Base-by-base conservation (phyloP, 1,140 invertebrate genomes). In the Meloidogyne chitwoodi region DNA sequence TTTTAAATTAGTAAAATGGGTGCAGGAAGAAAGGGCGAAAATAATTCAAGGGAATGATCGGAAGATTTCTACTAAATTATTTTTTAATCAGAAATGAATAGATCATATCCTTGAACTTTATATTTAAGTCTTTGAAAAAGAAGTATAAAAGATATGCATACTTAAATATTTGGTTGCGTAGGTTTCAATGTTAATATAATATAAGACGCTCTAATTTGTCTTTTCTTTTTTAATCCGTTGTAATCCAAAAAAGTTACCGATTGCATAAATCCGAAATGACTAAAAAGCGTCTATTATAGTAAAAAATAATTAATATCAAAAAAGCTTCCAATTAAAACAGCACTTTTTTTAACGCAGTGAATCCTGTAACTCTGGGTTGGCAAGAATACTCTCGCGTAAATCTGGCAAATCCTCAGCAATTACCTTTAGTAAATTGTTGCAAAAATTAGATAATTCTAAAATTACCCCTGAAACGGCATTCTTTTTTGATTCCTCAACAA, bases 351-450 rank as follows among this genome's bases (percentile, higher is more conserved):
- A 85, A 48, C 83, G 79, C 41, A 83, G 81, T 48, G 81, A 71
- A 67, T 85, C 68, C n/a, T 81, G 70, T n/a, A 83, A 34, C 27
- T 85, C 81, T 19, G 38, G 34, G 14, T 82, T 69, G 19, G 76
- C 83, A 56, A 82, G 68, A 26, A 79, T 56, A 41, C 79, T 82
- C 26, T 76, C 41, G n/a, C 38, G 41, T 38, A 85, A 48, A 48
- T 85, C 85, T 6, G 83, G 83, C 63, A 81, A 77, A 27, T 85
- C 83, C 67, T 85, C 83, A 41, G 83, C 84, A 38, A 80, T 73
- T 6, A 84, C 81, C 81, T 82, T 62, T 24, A 79, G 62, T 16
- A 8, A 31, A 72, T 27, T 10, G 19, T 48, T 22, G 19, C 44
- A 24, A n/a, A 66, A 56, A 34, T 11, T 19, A 79, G 61, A 44